Evolutionary conservation across 2,797 vertebrate genomes (phyloP).

Genomic region (Pantherophis alleghaniensis): DNA sequence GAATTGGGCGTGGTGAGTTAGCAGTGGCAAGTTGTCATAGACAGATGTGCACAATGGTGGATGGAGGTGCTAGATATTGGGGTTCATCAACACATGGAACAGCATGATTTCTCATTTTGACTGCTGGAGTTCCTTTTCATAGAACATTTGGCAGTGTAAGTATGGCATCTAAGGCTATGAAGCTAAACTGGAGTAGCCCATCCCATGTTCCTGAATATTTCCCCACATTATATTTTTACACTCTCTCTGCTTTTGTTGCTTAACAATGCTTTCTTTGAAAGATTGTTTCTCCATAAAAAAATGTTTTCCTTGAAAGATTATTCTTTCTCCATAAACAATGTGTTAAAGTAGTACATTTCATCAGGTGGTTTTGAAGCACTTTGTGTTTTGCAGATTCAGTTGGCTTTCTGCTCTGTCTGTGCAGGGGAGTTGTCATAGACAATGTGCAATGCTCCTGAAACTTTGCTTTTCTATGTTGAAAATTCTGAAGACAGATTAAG

Average conservation of each 20-base stretch:
- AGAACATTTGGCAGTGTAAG: neutral
- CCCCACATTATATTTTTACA: neutral
- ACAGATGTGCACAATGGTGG: neutral
- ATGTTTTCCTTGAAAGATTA: neutral
- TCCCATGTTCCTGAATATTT: neutral
- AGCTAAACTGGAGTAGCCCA: neutral
- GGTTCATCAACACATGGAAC: neutral
- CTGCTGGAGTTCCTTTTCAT: neutral
- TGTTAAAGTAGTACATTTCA: neutral
- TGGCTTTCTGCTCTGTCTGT: neutral
- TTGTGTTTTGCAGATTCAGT: neutral
- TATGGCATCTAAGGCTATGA: neutral
- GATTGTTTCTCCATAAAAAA: neutral
- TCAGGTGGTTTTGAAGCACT: neutral
- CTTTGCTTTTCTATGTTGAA: neutral
- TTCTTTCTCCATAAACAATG: neutral
- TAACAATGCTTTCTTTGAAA: neutral
- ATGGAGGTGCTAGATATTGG: neutral
- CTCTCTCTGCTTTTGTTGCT: neutral
- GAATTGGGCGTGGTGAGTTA: rapidly evolving
- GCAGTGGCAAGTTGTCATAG: neutral
- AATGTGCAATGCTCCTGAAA: neutral
- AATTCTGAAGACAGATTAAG: neutral
- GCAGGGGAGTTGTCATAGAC: neutral
- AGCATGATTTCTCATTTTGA: neutral